A percentile compares a stretch with the other conserved stretches of the same genome.
Conservation (phyloP, 2,113 vertebrate species). For the Rhinichthys klamathensis region DNA sequence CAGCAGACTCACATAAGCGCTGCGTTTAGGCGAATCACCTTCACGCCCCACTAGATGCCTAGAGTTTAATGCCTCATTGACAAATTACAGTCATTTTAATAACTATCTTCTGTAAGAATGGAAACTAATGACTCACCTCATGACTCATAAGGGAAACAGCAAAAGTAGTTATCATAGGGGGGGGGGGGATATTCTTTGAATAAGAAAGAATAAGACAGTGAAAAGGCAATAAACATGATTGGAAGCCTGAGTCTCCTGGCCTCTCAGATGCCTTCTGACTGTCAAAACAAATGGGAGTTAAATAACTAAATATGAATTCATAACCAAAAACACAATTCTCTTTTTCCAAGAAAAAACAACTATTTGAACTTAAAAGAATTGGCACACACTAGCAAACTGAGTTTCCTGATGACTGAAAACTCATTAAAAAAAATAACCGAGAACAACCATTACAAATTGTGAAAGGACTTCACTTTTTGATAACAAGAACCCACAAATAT, state of each 20-base stretch:
- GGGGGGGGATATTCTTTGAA: background rate
- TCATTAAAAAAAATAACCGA: background rate
- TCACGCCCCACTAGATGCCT: background rate
- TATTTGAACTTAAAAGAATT: background rate
- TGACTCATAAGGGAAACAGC: conserved; percentile 20
- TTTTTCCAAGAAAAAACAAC: background rate
- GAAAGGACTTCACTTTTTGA: background rate
- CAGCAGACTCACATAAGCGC: background rate
- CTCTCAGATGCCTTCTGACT: background rate
- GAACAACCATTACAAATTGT: background rate
- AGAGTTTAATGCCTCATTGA: conserved; percentile 17
- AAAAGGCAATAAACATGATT: background rate
- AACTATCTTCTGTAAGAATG: conserved; percentile 2
- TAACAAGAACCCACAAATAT: background rate
- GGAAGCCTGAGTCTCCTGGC: background rate
- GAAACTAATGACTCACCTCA: conserved; percentile 33
- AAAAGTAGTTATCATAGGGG: conserved; percentile 14
- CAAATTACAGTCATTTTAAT: conserved; percentile 14
- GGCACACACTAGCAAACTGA: background rate
- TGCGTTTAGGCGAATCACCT: background rate
- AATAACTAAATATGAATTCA: background rate
- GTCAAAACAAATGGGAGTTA: background rate
- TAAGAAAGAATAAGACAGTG: background rate
- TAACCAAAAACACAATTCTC: background rate
- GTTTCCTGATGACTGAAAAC: background rate